Base-by-base conservation (phyloP, 2,113 vertebrate genomes). In the Notarius lentiginosus region DNA sequence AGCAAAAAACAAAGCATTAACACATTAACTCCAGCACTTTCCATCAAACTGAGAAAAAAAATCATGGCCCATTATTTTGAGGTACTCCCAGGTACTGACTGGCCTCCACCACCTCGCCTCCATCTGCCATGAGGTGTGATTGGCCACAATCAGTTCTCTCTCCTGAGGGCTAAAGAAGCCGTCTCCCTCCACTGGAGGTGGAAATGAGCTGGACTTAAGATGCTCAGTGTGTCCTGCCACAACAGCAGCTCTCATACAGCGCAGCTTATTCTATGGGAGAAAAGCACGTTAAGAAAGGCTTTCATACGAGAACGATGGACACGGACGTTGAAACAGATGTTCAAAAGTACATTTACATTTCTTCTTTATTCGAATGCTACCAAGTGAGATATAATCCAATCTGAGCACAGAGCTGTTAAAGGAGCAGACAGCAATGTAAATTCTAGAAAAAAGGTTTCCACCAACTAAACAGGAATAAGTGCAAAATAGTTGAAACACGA, bases 111-210 rank as follows among this genome's bases (percentile, higher is more conserved):
- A 82, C 89, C 87, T 94, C 89, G 49, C 89, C 91, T 85, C 84
- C 91, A 92, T 92, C 88, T 90, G 91, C 90, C 87, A 90, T 90
- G 87, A 7, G 6, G 82, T 77, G 85, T 92, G 93, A 93, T 92
- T 92, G 92, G 92, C 89, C 90, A 90, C 92, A 93, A 94, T 94
- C 93, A 93, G 92, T 92, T 94, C 93, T 95, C 93, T 90, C 93
- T 93, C 93, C 93, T 68, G 91, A 93, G 93, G 94, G 90, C 93
- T 93, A 93, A 94, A 94, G 92, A 93, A 93, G 94, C 91, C 93
- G 95, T 96, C 92, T 95, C 94, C 92, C 95, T 95, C 94, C 95
- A 95, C 92, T 95, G 95, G 94, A 95, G 94, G 94, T 93, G 92
- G 94, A 95, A 96, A 96, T 96, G 93, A 95, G 94, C 92, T 90